These are phyloP conservation scores for Chymomyza procnemis DNA, from an alignment of 2,888 invertebrate species.

Conservation along the genomic window DNA sequence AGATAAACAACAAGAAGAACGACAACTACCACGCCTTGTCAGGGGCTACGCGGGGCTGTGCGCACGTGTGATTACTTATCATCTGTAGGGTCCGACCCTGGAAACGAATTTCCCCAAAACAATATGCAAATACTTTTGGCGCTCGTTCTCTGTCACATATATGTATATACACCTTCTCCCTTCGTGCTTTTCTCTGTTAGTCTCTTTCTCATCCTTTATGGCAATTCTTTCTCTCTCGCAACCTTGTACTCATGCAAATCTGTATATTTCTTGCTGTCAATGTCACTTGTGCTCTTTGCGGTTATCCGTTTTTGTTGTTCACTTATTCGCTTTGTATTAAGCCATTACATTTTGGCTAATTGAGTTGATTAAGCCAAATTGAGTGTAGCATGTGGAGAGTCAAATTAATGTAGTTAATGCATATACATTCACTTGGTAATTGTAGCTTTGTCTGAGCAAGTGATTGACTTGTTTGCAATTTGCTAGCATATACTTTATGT, in stretches of 20 bases:
- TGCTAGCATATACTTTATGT: too few relatives aligned
- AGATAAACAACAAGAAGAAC: constrained; percentile 13
- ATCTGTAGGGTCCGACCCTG: neutral
- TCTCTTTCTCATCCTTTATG: neutral
- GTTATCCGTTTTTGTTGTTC: constrained; percentile 52
- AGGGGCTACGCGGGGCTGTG: neutral
- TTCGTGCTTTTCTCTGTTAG: neutral
- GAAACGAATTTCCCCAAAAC: constrained; percentile 25
- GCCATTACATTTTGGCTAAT: constrained; percentile 62
- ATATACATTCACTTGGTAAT: too few relatives aligned
- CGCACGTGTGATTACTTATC: constrained; percentile 1
- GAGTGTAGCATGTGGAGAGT: constrained; percentile 22
- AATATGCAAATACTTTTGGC: constrained; percentile 63
- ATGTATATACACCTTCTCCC: neutral
- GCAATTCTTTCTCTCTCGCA: constrained; percentile 2
- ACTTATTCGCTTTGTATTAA: constrained; percentile 45
- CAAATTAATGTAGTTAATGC: neutral
- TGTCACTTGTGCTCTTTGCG: neutral
- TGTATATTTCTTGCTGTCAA: neutral
- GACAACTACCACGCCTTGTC: neutral
- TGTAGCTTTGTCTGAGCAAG: too few relatives aligned
- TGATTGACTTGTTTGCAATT: too few relatives aligned
- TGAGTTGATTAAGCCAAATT: constrained; percentile 68
- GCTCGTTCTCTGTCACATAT: neutral
- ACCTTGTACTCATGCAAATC: neutral